A percentile compares a stretch with the other conserved stretches of the same genome.
phyloP scores from a whole-genome alignment of 2,113 vertebrate species.

The Grantiella picta region DNA sequence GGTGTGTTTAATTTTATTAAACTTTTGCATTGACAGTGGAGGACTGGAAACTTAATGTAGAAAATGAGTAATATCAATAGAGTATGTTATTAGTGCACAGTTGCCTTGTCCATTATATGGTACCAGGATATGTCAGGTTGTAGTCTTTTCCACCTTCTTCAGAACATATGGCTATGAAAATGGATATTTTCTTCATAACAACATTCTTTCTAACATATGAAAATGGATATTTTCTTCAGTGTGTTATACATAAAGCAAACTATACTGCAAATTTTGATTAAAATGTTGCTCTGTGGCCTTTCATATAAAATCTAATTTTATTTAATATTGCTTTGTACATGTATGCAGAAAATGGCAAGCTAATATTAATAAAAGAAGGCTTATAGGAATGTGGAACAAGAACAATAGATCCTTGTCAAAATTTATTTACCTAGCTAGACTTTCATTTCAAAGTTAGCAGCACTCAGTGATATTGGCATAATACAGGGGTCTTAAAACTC shows the following conservation, averaged over 20 bases:
- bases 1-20: background rate
- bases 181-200: background rate
- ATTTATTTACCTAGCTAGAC: slow-evolving; percentile 75
- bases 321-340: slow-evolving; percentile 72
- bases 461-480: slow-evolving; percentile 56
- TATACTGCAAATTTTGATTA: slow-evolving; percentile 69
- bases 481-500: slow-evolving; percentile 69
- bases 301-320: slow-evolving; percentile 70
- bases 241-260: slow-evolving; percentile 40
- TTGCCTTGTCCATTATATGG: background rate
- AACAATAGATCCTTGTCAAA: slow-evolving; percentile 66
- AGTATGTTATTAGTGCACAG: background rate
- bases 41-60: background rate
- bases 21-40: background rate
- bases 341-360: slow-evolving; percentile 65
- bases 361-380: slow-evolving; percentile 77
- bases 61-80: background rate
- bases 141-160: background rate
- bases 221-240: background rate
- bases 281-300: slow-evolving; percentile 70
- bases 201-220: too few relatives aligned
- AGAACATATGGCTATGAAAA: background rate
- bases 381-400: slow-evolving; percentile 56
- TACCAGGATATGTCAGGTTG: background rate
- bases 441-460: slow-evolving; percentile 75